Evolutionary conservation across 1,140 invertebrate species (phyloP), one percentile per base, ranked within the genome.

Genomic region (Oryctes rhinoceros): DNA sequence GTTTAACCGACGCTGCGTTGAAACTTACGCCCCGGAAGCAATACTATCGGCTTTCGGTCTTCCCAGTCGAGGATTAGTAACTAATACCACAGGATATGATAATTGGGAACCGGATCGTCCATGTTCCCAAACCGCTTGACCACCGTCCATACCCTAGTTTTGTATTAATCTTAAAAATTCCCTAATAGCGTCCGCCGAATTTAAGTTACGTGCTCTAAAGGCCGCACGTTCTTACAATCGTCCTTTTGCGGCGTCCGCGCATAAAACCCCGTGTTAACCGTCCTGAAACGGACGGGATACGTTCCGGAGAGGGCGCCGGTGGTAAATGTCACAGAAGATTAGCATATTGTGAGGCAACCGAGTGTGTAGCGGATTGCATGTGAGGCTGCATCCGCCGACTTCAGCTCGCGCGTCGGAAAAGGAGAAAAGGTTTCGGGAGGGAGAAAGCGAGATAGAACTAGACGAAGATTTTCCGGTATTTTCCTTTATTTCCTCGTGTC

Each of bases 381-480:
- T 59, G 15, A n/a, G 53, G 13, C 6, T 59, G 15, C 53, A 59
- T 59, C 15, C 15, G 18, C 18, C 1, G 5, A 59, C 13, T 59
- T 59, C 13, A 13, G 4, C 49, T 53, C 1, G 3, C 7, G 53
- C 2, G 15, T 59, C 15, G 53, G 15, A 59, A 59, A 59, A 59
- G 53, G 53, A 59, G 53, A 18, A 7, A 6, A 59, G 7, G 15
- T 7, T 59, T 44, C 5, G 39, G 9, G 5, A 44, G 9, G 39
- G 9, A 44, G 39, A 44, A 30, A 30, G 39, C 1, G 3, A 44
- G 39, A 44, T 44, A 44, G 39, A 44, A 44, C 5, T 44, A 44
- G 39, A 59, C 15, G 53, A 59, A 59, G 53, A 59, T 59, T 59
- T 59, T 59, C 53, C 53, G 53, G 53, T 59, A 59, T 59, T 59